Base-by-base conservation (phyloP, 2,888 invertebrate species). In the Trissoscelio sp. region DNA sequence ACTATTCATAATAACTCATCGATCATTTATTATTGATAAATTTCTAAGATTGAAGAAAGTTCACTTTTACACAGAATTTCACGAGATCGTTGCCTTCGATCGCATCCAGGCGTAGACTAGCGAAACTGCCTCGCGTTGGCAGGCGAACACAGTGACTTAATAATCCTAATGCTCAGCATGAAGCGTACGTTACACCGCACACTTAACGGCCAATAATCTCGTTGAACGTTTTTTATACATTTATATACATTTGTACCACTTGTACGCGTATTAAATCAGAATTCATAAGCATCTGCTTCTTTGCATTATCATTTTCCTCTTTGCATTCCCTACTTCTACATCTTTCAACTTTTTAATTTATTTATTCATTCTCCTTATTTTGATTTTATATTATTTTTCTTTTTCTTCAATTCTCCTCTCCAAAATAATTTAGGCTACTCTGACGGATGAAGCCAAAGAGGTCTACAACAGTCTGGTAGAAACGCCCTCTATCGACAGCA, bases 401-500 rank as follows among this genome's bases (percentile, higher is more conserved):
- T n/a, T n/a, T 28, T 77, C 44, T 53, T 86, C 87, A 83, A 85
- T 86, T 85, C 84, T 84, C 81, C 75, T 44, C 24, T 57, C 39
- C 79, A 48, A 86, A 85, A 87, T 89, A 90, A 92, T 93, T 74
- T 93, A 97, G 97, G 94, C 95, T 24, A 95, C 95, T 24, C 93
- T 98, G 86, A 96, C 97, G 14, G 96, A 96, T 88, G 97, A 98
- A 91, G 96, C 97, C 53, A 97, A 97, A 89, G 95, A 96, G 88
- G 99, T 98, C 0, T 99, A 99, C 92, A 96, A 97, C 88, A 96
- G 96, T 86, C 93, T 99, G 62, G 97, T 99, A 67, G 98, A 98
- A 89, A 92, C 92, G 84, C 92, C 92, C 3, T 77, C 87, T 86
- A 84, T 89, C 62, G 91, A 91, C 84, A 87, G 83, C 7, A 74